phyloP scores from a whole-genome alignment of 2,113 vertebrate species.

The Muscicapa adusta region DNA sequence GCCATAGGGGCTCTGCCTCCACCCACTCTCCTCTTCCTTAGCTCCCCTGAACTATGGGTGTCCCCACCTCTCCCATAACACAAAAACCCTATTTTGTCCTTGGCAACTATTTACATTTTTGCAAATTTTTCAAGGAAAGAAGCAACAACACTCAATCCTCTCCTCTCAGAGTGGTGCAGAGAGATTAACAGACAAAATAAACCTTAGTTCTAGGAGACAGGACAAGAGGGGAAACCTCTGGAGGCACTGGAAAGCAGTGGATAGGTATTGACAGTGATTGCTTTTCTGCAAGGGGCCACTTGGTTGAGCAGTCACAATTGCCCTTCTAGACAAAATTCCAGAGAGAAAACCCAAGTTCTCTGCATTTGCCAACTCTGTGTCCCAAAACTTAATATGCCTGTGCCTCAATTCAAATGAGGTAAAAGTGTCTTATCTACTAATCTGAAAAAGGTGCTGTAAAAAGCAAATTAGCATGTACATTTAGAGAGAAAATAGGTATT shows the following conservation, averaged over 20 bases:
- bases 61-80: not conserved
- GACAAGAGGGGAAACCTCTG: not conserved
- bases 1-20: not conserved
- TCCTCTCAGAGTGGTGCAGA: not conserved
- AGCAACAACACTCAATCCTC: not conserved
- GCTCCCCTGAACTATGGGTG: not conserved
- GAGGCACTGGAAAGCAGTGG: not conserved
- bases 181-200: not conserved
- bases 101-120: not conserved
- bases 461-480: not conserved
- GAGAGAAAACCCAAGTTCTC: not conserved
- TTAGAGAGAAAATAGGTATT: not conserved
- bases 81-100: not conserved
- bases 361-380: not conserved
- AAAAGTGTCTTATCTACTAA: not conserved
- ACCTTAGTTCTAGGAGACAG: not conserved
- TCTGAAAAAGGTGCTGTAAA: not conserved
- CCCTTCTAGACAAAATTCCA: not conserved
- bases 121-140: not conserved
- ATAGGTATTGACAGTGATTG: not conserved
- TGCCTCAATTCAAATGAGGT: not conserved
- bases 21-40: not conserved
- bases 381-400: not conserved
- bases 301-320: not conserved
- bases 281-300: not conserved